A percentile compares a stretch with the other conserved stretches of the same genome.
phyloP scores from a whole-genome alignment of 2,113 vertebrate genomes.

The Eurypyga helias region DNA sequence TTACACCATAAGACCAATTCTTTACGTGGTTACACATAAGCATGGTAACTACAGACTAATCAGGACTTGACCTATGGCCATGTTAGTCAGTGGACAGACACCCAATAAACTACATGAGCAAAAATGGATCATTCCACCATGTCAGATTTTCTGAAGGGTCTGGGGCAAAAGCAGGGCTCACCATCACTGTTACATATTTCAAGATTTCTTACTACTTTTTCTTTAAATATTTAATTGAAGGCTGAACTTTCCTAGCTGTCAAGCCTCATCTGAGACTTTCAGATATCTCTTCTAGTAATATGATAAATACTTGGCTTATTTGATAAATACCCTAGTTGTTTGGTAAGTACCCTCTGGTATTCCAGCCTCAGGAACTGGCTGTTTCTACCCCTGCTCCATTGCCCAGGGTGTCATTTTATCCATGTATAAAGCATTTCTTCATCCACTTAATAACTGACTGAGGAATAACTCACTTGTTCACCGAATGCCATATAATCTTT shows the following conservation, averaged over 20 bases:
- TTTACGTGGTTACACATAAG: not conserved
- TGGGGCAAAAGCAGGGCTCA: not conserved
- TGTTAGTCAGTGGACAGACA: not conserved
- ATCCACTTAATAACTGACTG: not conserved
- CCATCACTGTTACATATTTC: rapidly evolving
- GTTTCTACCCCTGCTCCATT: not conserved
- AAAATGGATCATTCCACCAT: not conserved
- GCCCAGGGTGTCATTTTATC: rapidly evolving
- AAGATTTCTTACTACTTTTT: not conserved
- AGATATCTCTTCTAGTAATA: not conserved
- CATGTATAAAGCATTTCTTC: not conserved
- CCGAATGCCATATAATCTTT: not conserved
- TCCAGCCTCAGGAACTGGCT: not conserved
- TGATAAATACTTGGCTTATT: not conserved
- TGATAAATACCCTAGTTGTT: not conserved
- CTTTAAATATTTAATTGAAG: not conserved
- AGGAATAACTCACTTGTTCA: not conserved
- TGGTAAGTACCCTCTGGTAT: not conserved
- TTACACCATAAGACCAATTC: not conserved
- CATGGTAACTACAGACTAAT: not conserved
- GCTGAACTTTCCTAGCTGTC: not conserved
- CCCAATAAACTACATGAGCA: not conserved
- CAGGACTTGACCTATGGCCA: not conserved
- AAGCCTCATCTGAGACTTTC: not conserved
- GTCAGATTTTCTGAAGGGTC: not conserved